phyloP scores from a whole-genome alignment of 2,113 vertebrate species.

The Eudorcas thomsonii region DNA sequence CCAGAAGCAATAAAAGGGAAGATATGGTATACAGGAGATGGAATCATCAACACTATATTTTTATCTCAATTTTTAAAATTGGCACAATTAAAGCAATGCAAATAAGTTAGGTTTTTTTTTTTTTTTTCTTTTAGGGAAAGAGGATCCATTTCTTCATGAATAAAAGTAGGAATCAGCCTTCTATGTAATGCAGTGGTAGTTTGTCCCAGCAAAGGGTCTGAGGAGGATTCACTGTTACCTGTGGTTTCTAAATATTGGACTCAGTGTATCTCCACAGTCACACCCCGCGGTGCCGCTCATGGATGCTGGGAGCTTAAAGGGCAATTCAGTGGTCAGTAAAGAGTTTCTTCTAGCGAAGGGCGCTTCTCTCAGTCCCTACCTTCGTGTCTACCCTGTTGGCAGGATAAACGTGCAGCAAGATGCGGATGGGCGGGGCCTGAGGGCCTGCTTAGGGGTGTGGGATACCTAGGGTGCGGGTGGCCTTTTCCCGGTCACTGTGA shows the following conservation, averaged over 20 bases:
- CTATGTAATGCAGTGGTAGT: neutral
- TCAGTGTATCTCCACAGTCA: rapidly evolving
- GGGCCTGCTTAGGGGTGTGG: neutral
- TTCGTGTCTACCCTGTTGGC: neutral
- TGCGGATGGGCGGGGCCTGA: too few relatives aligned
- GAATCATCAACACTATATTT: neutral
- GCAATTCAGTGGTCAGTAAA: neutral
- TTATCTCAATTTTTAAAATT: neutral
- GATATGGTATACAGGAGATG: neutral
- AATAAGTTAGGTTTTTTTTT: neutral
- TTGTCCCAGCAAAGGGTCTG: neutral
- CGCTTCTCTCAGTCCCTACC: neutral
- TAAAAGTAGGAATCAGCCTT: neutral
- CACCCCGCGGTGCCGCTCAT: too few relatives aligned
- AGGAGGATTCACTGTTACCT: neutral
- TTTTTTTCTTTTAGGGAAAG: neutral
- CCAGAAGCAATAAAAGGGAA: neutral
- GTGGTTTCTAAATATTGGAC: neutral
- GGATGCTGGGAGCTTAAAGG: neutral
- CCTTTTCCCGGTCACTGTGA: neutral
- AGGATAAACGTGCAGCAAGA: neutral
- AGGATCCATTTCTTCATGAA: neutral
- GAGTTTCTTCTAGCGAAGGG: neutral
- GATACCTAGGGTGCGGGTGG: rapidly evolving
- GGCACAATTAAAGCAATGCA: neutral